Base-by-base conservation (phyloP, 2,888 invertebrate genomes). In the Clunio marinus region DNA sequence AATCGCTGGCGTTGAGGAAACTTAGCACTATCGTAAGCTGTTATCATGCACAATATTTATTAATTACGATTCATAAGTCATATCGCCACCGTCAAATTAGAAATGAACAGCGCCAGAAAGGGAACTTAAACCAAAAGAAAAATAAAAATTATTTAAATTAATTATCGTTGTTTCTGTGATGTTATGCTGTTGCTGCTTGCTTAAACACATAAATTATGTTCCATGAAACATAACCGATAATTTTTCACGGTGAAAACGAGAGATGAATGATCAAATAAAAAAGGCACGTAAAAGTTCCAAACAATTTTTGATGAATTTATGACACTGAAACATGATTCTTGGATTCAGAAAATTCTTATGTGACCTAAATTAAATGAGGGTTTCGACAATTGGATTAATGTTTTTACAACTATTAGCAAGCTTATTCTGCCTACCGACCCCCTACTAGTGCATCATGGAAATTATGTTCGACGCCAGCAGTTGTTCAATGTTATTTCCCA, bases 41-140 rank as follows among this genome's bases (percentile, higher is more conserved):
- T 17, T 51, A 22, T 22, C 51, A 22, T 22, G 20, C 17, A 51
- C 51, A 51, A 51, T 7, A 13, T 55, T 55, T 66, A 66, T 55
- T 66, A 66, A 66, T 66, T 66, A 66, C 17, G 27, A 15, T 65
- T 45, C 66, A 51, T 66, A 66, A 66, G n/a, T 66, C 51, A 66
- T 66, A 55, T 66, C 51, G 66, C 66, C 66, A 66, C 66, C 51
- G 35, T 24, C 20, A 27, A 63, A 55, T 66, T 66, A 55, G 24
- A 46, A 65, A 65, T 5, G 22, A 51, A 51, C 51, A 20, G 8
- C 51, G 3, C 51, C 8, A n/a, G 51, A 51, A 8, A 17, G 55
- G 57, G 13, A 57, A 51, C 51, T 20, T 57, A 25, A 57, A 60
- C 8, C 60, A 8, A 32, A 59, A 32, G 28, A 59, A 59, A 27